Evolutionary conservation across 2,888 invertebrate genomes (phyloP).

Genomic region (Diaperis boleti): DNA sequence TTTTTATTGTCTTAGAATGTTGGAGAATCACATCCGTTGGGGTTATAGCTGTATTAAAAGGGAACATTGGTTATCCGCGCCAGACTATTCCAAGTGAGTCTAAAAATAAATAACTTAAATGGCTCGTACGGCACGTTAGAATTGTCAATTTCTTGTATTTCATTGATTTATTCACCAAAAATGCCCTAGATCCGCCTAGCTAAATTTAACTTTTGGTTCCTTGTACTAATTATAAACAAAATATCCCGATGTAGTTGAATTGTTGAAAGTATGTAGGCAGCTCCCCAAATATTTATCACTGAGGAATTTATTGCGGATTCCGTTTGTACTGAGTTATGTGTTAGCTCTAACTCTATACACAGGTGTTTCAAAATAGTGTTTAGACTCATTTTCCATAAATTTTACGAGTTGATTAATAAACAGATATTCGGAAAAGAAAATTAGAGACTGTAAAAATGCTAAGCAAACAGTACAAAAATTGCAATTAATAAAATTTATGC

Average conservation of each 20-base stretch:
- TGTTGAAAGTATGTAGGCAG: slow-evolving; percentile 15
- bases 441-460: too few species aligned
- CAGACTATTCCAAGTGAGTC: slow-evolving; percentile 54
- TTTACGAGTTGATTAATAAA: too few species aligned
- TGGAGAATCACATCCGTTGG: slow-evolving; percentile 37
- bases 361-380: too few species aligned
- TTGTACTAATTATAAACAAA: slow-evolving; percentile 19
- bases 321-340: not conserved
- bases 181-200: not conserved
- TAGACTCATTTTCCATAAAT: too few species aligned
- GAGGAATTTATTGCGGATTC: slow-evolving; percentile 5
- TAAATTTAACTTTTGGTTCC: slow-evolving; percentile 12
- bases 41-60: slow-evolving; percentile 39
- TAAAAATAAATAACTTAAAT: slow-evolving; percentile 58
- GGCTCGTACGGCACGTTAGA: slow-evolving; percentile 28
- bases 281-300: slow-evolving; percentile 23
- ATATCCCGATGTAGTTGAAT: slow-evolving; percentile 3
- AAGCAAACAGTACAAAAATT: too few species aligned
- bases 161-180: not conserved
- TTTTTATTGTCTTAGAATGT: slow-evolving; percentile 37
- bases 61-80: slow-evolving; percentile 33
- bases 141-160: slow-evolving; percentile 15
- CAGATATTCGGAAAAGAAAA: too few species aligned
- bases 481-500: not conserved
- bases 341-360: too few species aligned